Evolutionary conservation across 2,113 vertebrate species (phyloP).

Genomic region (Callopanchax toddi): DNA sequence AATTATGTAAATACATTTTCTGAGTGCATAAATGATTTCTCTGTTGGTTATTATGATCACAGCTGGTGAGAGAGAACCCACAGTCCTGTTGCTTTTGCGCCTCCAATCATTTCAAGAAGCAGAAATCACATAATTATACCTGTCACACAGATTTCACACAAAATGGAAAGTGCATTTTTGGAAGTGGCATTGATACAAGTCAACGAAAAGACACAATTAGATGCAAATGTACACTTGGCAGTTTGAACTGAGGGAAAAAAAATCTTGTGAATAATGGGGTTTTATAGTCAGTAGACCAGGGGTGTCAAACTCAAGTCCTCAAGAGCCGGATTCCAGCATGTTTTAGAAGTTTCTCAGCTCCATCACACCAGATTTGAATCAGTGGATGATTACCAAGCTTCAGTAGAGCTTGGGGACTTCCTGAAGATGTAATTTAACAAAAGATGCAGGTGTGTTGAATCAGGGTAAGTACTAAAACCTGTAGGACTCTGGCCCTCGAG

Average conservation of each 20-base stretch:
- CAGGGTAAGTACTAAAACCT: too few species aligned
- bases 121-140: slow-evolving; percentile 12
- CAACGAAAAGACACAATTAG: slow-evolving; percentile 2
- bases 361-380: too few species aligned
- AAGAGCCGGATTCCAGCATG: too few species aligned
- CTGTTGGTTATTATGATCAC: slow-evolving; percentile 3
- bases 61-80: slow-evolving; percentile 10
- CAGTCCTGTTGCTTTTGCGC: background rate
- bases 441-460: too few species aligned
- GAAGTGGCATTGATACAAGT: background rate
- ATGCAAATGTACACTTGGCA: slow-evolving; percentile 9
- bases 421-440: too few species aligned
- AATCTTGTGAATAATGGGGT: background rate
- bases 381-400: too few species aligned
- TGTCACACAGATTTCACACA: slow-evolving; percentile 17
- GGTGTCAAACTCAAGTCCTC: too few species aligned
- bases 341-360: too few species aligned
- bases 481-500: too few species aligned
- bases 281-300: too few species aligned
- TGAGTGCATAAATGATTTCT: background rate
- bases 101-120: slow-evolving; percentile 30
- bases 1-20: background rate
- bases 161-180: slow-evolving; percentile 17
- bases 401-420: too few species aligned
- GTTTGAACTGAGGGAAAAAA: background rate